phyloP scores from a whole-genome alignment of 2,888 invertebrate species.

The Phortica okadai region DNA sequence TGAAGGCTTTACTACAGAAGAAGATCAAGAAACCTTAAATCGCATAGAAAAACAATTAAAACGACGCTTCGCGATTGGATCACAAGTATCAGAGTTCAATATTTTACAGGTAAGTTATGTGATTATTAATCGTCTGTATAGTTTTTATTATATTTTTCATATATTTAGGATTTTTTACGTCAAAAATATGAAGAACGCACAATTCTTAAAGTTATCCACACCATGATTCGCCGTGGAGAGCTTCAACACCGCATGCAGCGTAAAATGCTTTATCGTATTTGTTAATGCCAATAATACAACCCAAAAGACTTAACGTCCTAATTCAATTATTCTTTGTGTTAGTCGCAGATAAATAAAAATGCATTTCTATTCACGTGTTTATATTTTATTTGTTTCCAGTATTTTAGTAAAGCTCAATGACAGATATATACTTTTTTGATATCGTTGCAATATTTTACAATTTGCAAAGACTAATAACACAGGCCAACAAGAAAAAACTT shows the following conservation, averaged over 20 bases:
- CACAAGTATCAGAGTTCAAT: conserved; percentile 95
- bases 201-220: conserved; percentile 92
- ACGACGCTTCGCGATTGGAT: conserved; percentile 94
- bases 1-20: conserved; percentile 98
- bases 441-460: too few species aligned
- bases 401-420: too few species aligned
- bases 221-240: conserved; percentile 96
- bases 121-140: background rate
- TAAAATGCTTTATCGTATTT: conserved; percentile 96
- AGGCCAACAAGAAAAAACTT: too few species aligned
- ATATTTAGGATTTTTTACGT: conserved; percentile 82
- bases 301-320: too few species aligned
- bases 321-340: too few species aligned
- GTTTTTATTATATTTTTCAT: conserved; percentile 8
- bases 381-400: too few species aligned
- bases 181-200: conserved; percentile 92
- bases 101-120: conserved; percentile 82
- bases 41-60: conserved; percentile 97
- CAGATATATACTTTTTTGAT: too few species aligned
- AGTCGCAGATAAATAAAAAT: too few species aligned
- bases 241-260: conserved; percentile 97
- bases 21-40: conserved; percentile 92
- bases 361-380: too few species aligned
- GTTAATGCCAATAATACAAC: conserved; percentile 76
- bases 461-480: too few species aligned